Evolutionary conservation across 2,888 invertebrate species (phyloP).

Genomic region (Thera obeliscata): DNA sequence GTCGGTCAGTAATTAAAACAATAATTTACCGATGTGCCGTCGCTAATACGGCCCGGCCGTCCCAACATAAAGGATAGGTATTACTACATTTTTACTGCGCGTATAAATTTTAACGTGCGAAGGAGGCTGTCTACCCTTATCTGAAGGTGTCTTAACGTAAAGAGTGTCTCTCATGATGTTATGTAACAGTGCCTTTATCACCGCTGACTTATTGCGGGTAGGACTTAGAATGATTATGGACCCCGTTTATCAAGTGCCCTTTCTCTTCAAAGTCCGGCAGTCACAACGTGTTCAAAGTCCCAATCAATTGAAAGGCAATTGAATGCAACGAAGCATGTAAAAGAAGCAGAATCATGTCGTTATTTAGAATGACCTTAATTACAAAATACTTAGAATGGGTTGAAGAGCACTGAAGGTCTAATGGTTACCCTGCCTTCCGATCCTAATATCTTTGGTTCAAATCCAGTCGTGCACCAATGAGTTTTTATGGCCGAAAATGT

Average conservation of each 20-base stretch:
- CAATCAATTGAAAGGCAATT: too few relatives aligned
- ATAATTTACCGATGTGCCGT: constrained; percentile 52
- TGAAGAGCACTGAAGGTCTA: too few relatives aligned
- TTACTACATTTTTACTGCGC: constrained; percentile 56
- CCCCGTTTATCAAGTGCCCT: neutral
- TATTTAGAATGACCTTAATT: too few relatives aligned
- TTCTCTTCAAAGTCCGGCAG: neutral
- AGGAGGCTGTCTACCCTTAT: constrained; percentile 49
- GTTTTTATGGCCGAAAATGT: too few relatives aligned
- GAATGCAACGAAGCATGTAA: too few relatives aligned
- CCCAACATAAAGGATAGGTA: constrained; percentile 42
- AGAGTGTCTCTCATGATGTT: constrained; percentile 40
- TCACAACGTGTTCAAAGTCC: too few relatives aligned
- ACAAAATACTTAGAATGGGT: too few relatives aligned
- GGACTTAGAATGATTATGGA: constrained; percentile 22
- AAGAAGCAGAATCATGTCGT: too few relatives aligned
- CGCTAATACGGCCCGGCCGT: constrained; percentile 46
- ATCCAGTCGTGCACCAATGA: too few relatives aligned
- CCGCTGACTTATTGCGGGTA: constrained; percentile 30
- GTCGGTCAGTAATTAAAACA: constrained; percentile 47
- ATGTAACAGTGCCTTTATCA: constrained; percentile 31
- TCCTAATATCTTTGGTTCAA: too few relatives aligned
- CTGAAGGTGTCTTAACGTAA: constrained; percentile 51
- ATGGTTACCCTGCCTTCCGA: too few relatives aligned
- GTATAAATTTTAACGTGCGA: constrained; percentile 59